phyloP scores from a whole-genome alignment of 2,888 invertebrate genomes.

The Dorcus hopei region DNA sequence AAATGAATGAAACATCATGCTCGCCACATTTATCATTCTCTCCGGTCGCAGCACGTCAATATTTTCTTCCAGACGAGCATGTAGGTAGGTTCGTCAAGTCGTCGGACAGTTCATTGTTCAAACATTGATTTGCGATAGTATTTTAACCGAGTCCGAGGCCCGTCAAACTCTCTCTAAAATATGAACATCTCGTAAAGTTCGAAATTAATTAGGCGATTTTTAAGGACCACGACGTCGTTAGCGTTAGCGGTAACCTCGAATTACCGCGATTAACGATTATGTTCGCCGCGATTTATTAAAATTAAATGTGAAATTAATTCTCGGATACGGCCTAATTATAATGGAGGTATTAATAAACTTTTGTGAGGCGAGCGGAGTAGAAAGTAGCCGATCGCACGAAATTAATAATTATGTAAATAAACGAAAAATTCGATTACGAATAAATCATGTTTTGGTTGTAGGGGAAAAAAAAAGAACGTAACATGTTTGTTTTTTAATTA shows the following conservation, averaged over 20 bases:
- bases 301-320: too few species aligned
- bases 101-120: slow-evolving; percentile 17
- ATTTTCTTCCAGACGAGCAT: slow-evolving; percentile 14
- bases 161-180: slow-evolving; percentile 12
- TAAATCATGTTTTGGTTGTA: not conserved
- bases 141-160: slow-evolving; percentile 11
- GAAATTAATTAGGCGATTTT: slow-evolving; percentile 8
- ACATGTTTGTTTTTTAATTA: too few species aligned
- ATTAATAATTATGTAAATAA: slow-evolving; percentile 8
- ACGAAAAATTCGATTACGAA: slow-evolving; percentile 1
- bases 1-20: slow-evolving; percentile 17
- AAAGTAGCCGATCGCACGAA: too few species aligned
- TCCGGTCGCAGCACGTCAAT: slow-evolving; percentile 12
- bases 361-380: too few species aligned
- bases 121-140: slow-evolving; percentile 13
- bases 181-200: slow-evolving; percentile 4
- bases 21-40: slow-evolving; percentile 17
- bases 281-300: not conserved
- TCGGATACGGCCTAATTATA: too few species aligned
- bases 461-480: too few species aligned
- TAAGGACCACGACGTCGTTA: not conserved
- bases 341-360: too few species aligned
- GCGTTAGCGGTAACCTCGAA: not conserved
- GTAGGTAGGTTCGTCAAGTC: slow-evolving; percentile 20
- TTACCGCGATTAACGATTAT: not conserved